These are phyloP conservation scores for Orius laevigatus DNA, from an alignment of 1,140 invertebrate species.

Conservation along the genomic window DNA sequence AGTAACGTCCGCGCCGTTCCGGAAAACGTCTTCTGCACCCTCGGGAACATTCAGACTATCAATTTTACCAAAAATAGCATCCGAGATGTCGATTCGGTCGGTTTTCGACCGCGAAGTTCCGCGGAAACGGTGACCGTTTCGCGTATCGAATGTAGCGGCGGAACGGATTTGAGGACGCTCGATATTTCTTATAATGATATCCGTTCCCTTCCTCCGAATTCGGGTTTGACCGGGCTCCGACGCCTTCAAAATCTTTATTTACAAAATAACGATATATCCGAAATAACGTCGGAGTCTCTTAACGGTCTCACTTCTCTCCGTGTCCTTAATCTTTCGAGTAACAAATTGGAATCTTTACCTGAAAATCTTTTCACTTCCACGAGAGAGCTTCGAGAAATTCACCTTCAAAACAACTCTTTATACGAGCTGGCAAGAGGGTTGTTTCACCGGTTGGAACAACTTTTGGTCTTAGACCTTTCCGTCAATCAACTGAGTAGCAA, in stretches of 20 bases:
- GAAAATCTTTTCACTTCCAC: slow-evolving; percentile 59
- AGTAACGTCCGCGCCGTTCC: slow-evolving; percentile 67
- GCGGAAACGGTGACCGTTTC: slow-evolving; percentile 25
- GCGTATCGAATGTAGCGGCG: slow-evolving; percentile 27
- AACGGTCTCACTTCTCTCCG: slow-evolving; percentile 54
- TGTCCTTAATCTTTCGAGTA: slow-evolving; percentile 69
- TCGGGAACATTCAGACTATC: slow-evolving; percentile 59
- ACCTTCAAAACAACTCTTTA: slow-evolving; percentile 63
- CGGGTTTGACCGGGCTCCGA: slow-evolving; percentile 50
- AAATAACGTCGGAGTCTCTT: slow-evolving; percentile 59
- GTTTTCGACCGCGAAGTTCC: slow-evolving; percentile 34
- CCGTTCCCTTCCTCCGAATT: slow-evolving; percentile 46
- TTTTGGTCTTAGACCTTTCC: slow-evolving; percentile 71
- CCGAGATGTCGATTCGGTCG: slow-evolving; percentile 50
- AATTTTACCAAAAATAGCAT: slow-evolving; percentile 72
- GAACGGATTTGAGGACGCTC: slow-evolving; percentile 45
- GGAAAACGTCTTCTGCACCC: slow-evolving; percentile 51
- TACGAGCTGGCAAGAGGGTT: slow-evolving; percentile 61
- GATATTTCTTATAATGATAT: slow-evolving; percentile 68
- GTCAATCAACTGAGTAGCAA: slow-evolving; percentile 70
- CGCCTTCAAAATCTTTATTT: slow-evolving; percentile 59
- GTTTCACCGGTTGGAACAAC: slow-evolving; percentile 64
- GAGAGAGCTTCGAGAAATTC: slow-evolving; percentile 62
- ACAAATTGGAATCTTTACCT: slow-evolving; percentile 56
- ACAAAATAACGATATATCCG: slow-evolving; percentile 66